Conservation (phyloP, 1,140 invertebrate species). For the Leptinotarsa texana region DNA sequence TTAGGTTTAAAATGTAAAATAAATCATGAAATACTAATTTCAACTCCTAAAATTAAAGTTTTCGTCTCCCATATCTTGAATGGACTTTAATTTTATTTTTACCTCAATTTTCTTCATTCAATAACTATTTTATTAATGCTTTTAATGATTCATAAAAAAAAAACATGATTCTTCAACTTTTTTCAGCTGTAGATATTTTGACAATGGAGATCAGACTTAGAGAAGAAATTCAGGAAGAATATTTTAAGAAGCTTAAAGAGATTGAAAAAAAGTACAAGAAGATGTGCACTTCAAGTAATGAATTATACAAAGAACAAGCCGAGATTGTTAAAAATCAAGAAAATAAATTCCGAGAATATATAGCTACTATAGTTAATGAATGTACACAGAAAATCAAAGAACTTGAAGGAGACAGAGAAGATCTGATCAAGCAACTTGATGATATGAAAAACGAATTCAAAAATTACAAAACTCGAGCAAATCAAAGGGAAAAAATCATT, state of each 20-base stretch:
- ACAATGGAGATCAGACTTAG: conserved; percentile 35
- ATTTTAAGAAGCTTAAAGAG: conserved; percentile 34
- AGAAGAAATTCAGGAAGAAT: conserved; percentile 40
- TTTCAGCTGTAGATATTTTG: conserved; percentile 23
- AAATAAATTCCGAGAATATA: conserved; percentile 33
- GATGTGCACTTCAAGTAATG: conserved; percentile 29
- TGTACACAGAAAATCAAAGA: conserved; percentile 31
- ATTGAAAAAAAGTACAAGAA: conserved; percentile 38
- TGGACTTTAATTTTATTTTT: no score
- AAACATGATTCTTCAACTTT: background rate
- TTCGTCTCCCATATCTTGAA: no score
- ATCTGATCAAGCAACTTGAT: conserved; percentile 26
- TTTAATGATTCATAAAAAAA: no score
- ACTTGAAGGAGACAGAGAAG: conserved; percentile 30
- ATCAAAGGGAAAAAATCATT: conserved; percentile 29
- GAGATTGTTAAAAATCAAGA: conserved; percentile 34
- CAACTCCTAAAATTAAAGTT: no score
- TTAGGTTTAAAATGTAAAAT: no score
- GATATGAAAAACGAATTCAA: conserved; percentile 22
- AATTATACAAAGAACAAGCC: conserved; percentile 35
- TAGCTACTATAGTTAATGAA: conserved; percentile 36
- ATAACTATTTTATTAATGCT: no score
- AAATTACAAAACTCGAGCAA: conserved; percentile 24
- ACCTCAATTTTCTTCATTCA: no score
- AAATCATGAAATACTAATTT: no score